Base-by-base conservation (phyloP, 2,888 invertebrate genomes). In the Perizoma flavofasciatum region DNA sequence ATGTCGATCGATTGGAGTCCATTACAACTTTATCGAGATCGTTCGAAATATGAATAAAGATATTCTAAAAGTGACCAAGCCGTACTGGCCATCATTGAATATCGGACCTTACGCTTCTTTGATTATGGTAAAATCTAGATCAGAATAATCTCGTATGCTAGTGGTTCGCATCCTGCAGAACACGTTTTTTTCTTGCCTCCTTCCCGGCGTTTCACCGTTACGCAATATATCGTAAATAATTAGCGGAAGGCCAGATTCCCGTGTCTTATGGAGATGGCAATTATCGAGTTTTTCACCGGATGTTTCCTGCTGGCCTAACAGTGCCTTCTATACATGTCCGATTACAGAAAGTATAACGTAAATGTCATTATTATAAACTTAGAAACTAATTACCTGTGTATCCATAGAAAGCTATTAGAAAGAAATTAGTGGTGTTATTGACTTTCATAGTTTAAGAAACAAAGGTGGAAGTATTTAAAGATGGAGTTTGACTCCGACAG, bases 201-300 rank as follows among this genome's bases (percentile, higher is more conserved):
- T 88, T 91, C 92, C 92, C 88, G 91, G 87, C 83, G 88, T 89
- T 91, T 90, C 91, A 90, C 92, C 92, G 92, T 92, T 92, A 92
- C 84, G 92, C 86, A 91, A 92, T 91, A 88, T 88, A 90, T 92
- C 87, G 91, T 91, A 88, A 91, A 91, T 92, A 92, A 92, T 92
- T 92, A 91, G 89, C 91, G 92, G 92, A 92, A 90, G 90, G 85
- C 87, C 79, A 89, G 91, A 89, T 89, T 83, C 89, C 82, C 85
- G 92, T 92, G 92, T 92, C 89, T 89, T 92, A 92, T 92, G 92
- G 91, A 81, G 89, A 84, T 83, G 84, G 78, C 79, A 83, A 77
- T 72, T 81, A 85, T 86, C 86, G 83, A 82, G 88, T 89, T 91
- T 89, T 88, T 83, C 78, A 72, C 82, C 81, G 83, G 81, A 81